These are phyloP conservation scores for Perognathus longimembris DNA, from an alignment of 2,113 vertebrate species.

Conservation along the genomic window DNA sequence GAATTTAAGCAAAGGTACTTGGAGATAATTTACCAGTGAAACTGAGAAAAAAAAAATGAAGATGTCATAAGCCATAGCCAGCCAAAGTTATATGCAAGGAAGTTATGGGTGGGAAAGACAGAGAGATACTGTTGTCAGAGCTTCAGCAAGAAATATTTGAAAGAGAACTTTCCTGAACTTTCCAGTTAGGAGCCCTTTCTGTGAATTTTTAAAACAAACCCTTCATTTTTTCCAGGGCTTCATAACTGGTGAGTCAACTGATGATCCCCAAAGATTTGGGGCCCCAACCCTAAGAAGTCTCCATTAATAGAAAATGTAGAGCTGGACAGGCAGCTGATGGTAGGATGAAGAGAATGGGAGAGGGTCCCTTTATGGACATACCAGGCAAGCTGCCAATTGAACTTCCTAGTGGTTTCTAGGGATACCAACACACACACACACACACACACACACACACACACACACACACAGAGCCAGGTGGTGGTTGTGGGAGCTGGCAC, in stretches of 20 bases:
- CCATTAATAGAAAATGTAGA: slow-evolving; percentile 12
- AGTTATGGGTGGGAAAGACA: not conserved
- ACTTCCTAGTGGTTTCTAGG: not conserved
- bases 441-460: not conserved
- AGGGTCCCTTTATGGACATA: not conserved
- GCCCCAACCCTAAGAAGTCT: not conserved
- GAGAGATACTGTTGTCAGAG: not conserved
- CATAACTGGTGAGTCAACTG: not conserved
- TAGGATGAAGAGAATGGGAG: not conserved
- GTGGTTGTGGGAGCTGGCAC: not conserved
- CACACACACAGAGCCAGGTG: not conserved
- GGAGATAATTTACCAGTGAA: not conserved
- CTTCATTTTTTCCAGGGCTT: slow-evolving; percentile 34
- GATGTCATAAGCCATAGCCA: not conserved
- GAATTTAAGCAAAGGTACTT: not conserved
- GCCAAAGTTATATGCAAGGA: not conserved
- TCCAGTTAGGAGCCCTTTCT: not conserved
- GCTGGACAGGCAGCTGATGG: not conserved
- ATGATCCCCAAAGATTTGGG: not conserved
- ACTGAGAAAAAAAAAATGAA: slow-evolving; percentile 28
- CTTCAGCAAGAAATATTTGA: not conserved
- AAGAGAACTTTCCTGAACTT: not conserved
- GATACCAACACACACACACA: not conserved
- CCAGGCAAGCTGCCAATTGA: not conserved
- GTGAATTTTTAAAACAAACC: not conserved